phyloP scores from a whole-genome alignment of 2,113 vertebrate species.

The Phyllopteryx taeniolatus region DNA sequence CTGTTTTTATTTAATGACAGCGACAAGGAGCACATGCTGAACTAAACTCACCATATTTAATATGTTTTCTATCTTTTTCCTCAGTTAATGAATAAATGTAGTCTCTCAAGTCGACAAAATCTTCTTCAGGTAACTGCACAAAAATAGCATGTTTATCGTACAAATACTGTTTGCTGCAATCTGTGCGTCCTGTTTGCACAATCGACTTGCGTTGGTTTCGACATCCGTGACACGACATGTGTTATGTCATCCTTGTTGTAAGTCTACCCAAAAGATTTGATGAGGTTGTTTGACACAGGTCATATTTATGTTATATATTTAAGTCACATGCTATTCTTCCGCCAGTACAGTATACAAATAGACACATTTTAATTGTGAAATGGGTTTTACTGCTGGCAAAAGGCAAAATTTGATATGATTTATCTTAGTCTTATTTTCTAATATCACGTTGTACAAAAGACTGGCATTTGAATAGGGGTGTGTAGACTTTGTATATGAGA shows the following conservation, averaged over 20 bases:
- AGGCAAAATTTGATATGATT: too few species aligned
- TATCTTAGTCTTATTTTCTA: too few species aligned
- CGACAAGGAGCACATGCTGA: background rate
- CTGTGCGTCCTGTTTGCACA: constrained; percentile 26
- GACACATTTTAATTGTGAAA: too few species aligned
- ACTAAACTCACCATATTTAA: background rate
- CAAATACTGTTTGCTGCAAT: constrained; percentile 5
- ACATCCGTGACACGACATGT: background rate
- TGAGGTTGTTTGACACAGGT: background rate
- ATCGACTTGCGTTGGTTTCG: background rate
- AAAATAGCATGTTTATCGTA: constrained; percentile 9
- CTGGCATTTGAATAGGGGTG: too few species aligned
- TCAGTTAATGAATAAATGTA: background rate
- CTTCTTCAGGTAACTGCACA: too few species aligned
- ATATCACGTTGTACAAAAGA: too few species aligned
- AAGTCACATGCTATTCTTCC: background rate
- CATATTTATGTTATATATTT: background rate
- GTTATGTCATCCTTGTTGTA: constrained; percentile 23
- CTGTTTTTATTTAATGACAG: too few species aligned
- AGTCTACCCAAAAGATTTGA: constrained; percentile 8
- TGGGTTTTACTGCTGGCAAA: too few species aligned
- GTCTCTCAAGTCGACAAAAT: background rate
- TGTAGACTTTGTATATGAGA: too few species aligned
- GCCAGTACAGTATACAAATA: background rate
- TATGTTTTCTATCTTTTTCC: too few species aligned